phyloP scores from a whole-genome alignment of 1,140 invertebrate genomes.

The Drosophila virilis region DNA sequence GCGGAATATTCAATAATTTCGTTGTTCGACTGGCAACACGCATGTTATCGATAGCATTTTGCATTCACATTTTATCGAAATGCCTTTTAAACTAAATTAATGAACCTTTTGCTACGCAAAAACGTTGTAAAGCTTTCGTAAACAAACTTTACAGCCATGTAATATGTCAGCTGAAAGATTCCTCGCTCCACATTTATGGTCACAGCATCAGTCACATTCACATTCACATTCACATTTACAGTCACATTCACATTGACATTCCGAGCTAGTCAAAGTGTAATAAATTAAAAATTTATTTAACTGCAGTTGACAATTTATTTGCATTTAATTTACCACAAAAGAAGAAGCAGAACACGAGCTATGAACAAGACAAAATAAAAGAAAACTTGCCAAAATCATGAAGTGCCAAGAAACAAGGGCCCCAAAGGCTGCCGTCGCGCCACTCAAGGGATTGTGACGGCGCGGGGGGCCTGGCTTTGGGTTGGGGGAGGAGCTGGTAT shows the following conservation, averaged over 20 bases:
- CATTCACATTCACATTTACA: constrained; percentile 8
- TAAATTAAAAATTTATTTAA: constrained; percentile 82
- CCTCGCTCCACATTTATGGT: constrained; percentile 15
- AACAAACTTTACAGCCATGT: background rate
- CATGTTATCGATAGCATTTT: too few species aligned
- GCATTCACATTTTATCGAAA: too few species aligned
- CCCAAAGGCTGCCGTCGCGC: constrained; percentile 22
- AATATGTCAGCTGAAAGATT: constrained; percentile 8
- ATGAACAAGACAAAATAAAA: background rate
- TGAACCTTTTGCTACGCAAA: background rate
- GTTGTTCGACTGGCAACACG: too few species aligned
- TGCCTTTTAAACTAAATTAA: too few species aligned
- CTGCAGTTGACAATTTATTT: constrained; percentile 82
- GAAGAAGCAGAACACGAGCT: constrained; percentile 21
- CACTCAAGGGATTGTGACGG: background rate
- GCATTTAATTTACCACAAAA: constrained; percentile 78
- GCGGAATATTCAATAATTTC: too few species aligned
- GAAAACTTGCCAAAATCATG: constrained; percentile 44
- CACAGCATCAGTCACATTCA: constrained; percentile 14
- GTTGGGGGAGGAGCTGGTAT: constrained; percentile 4
- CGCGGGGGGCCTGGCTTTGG: background rate
- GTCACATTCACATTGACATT: constrained; percentile 8
- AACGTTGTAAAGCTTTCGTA: background rate
- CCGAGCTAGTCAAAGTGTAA: constrained; percentile 35
- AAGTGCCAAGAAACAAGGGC: constrained; percentile 34